Conservation (phyloP, 2,888 invertebrate species). For the Amblyteles armatorius region DNA sequence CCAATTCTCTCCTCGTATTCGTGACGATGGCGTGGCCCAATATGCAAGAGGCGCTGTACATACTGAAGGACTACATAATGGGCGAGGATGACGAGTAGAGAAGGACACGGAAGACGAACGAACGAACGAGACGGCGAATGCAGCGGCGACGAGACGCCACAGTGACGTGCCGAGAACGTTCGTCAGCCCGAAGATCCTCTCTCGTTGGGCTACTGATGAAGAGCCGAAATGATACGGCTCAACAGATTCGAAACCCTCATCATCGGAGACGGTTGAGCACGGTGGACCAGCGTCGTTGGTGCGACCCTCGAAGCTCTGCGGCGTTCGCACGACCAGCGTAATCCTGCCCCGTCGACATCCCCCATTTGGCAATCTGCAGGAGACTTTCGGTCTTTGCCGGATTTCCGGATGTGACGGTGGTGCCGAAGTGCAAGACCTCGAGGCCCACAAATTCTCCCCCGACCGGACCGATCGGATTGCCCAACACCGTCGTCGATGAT, state of each 20-base stretch:
- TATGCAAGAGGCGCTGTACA: slow-evolving; percentile 87
- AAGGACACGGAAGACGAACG: slow-evolving; percentile 1
- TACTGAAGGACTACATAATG: slow-evolving; percentile 82
- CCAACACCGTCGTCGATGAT: background rate
- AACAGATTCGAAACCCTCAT: slow-evolving; percentile 35
- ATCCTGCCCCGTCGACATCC: slow-evolving; percentile 13
- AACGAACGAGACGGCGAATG: slow-evolving; percentile 18
- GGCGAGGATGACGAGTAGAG: slow-evolving; percentile 73
- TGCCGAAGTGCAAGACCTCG: background rate
- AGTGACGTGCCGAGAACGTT: slow-evolving; percentile 19
- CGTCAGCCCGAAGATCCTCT: slow-evolving; percentile 3
- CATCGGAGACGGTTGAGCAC: background rate
- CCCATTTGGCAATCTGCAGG: background rate
- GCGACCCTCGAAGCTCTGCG: background rate
- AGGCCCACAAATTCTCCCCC: background rate
- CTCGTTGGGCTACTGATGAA: slow-evolving; percentile 19
- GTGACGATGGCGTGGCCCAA: slow-evolving; percentile 91
- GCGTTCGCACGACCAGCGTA: background rate
- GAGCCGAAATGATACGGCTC: slow-evolving; percentile 40
- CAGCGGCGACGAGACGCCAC: background rate
- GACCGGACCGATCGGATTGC: background rate
- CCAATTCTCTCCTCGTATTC: slow-evolving; percentile 90
- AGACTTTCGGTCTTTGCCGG: slow-evolving; percentile 11
- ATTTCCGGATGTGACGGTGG: background rate
- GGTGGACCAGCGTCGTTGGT: slow-evolving; percentile 16